Conservation (phyloP, 1,140 invertebrate genomes). For the Magallana angulata region DNA sequence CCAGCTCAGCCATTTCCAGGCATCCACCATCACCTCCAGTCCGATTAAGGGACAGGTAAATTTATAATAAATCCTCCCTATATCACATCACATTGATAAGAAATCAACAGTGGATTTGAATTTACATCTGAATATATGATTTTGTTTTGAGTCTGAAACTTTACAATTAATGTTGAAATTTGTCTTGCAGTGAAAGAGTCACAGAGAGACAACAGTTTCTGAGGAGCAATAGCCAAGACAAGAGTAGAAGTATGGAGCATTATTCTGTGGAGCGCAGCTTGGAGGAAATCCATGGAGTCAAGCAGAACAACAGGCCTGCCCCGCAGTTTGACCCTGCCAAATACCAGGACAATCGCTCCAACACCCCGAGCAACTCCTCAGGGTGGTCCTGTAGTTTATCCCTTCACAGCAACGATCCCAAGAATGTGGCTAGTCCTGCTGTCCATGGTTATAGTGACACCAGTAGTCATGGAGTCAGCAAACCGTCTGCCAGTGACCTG, state of each 20-base stretch:
- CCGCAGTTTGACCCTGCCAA: constrained; percentile 68
- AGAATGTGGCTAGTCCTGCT: constrained; percentile 40
- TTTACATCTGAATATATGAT: too few relatives aligned
- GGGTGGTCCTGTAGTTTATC: constrained; percentile 70
- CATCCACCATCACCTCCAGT: constrained; percentile 74
- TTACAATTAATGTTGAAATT: neutral
- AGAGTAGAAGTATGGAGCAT: constrained; percentile 27
- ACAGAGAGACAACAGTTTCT: constrained; percentile 37
- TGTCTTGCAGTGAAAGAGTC: constrained; percentile 42
- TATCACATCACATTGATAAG: too few relatives aligned
- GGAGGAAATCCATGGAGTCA: constrained; percentile 15
- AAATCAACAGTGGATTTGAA: too few relatives aligned
- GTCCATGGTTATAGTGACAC: constrained; percentile 47
- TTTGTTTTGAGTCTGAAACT: too few relatives aligned
- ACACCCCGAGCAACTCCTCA: constrained; percentile 64
- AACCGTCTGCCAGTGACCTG: constrained; percentile 49
- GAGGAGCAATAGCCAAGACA: constrained; percentile 54
- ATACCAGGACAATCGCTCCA: constrained; percentile 62
- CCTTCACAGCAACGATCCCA: constrained; percentile 62
- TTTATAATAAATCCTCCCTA: neutral
- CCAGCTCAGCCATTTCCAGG: constrained; percentile 49
- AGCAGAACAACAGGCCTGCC: constrained; percentile 30
- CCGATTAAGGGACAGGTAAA: constrained; percentile 67
- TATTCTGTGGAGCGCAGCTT: constrained; percentile 33
- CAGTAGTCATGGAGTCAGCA: constrained; percentile 49